Evolutionary conservation across 2,113 vertebrate genomes (phyloP), one percentile per base, ranked within the genome.

Genomic region (Regulus satrapa): DNA sequence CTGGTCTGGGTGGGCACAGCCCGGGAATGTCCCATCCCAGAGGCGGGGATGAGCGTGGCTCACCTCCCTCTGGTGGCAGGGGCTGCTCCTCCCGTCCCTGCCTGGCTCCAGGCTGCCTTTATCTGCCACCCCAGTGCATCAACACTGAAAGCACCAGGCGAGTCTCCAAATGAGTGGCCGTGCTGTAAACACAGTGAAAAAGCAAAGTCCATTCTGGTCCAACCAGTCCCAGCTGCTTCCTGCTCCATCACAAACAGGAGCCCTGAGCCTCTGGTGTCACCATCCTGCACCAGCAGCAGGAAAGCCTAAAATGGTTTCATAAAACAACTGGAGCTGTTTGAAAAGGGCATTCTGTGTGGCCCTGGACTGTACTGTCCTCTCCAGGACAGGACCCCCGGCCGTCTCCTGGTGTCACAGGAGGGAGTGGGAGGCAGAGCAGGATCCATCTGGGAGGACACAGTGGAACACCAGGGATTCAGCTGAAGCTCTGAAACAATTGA

Each of bases 131-230:
- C 12, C 62, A 43, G n/a, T 0, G 40, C 31, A 73, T 25, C 41
- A 43, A 76, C 94, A 80, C 49, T 0, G 63, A 95, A 94, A 94
- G 88, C 31, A 38, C 20, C 26, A 24, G 29, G 18, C 40, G 26
- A 54, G 31, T 46, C 80, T 73, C 73, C 54, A 71, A 56, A 49
- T 21, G 40, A 92, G 76, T 32, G 51, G 34, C 4, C 1, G 16
- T 8, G 14, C 51, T 14, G 14, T 26, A 14, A 91, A 84, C 49
- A 43, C 23, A 0, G 1, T 0, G 18, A 75, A 61, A 51, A 91
- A 78, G 48, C 95, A 82, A 92, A 97, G 96, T 92, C 91, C 94
- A 78, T 23, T 40, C 73, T 83, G 38, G 49, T 61, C n/a, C 14
- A 28, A 8, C 40, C 74, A 23, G 92, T 29, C 82, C 46, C 58